A percentile compares a stretch with the other conserved stretches of the same genome.
Conservation (phyloP, 2,888 invertebrate genomes). For the Cepaea hortensis region DNA sequence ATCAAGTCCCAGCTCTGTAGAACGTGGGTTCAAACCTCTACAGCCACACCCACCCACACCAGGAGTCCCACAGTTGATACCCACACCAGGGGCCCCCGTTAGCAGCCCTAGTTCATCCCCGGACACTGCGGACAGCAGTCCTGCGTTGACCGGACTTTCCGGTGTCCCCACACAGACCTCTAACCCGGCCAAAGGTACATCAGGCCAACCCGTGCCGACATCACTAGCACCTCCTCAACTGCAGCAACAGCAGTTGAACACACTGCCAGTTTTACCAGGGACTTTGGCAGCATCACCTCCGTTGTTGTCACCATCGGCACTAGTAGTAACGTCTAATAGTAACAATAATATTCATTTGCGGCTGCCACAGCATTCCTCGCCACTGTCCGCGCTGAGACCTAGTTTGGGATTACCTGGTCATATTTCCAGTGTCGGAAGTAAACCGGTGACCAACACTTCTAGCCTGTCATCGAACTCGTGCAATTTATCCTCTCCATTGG, state of each 20-base stretch:
- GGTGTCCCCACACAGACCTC: background rate
- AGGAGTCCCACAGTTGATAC: constrained; percentile 22
- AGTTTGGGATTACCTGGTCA: constrained; percentile 22
- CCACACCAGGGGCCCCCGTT: background rate
- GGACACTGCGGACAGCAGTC: constrained; percentile 20
- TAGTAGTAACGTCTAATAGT: constrained; percentile 11
- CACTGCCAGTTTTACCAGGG: constrained; percentile 19
- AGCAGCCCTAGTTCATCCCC: background rate
- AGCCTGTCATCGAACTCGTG: constrained; percentile 32
- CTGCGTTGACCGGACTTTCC: background rate
- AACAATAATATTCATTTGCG: constrained; percentile 8
- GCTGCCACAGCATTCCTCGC: constrained; percentile 39
- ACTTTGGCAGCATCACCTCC: background rate
- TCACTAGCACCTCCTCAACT: constrained; percentile 20
- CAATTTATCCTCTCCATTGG: constrained; percentile 42
- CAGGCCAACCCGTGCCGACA: constrained; percentile 29
- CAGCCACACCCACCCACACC: constrained; percentile 53
- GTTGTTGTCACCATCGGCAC: constrained; percentile 34
- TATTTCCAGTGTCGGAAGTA: constrained; percentile 27
- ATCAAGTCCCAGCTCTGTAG: constrained; percentile 69
- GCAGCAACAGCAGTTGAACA: constrained; percentile 41
- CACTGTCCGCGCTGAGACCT: constrained; percentile 24
- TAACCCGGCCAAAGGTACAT: background rate
- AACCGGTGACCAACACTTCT: background rate
- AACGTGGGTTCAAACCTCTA: constrained; percentile 62